phyloP scores from a whole-genome alignment of 1,140 invertebrate genomes.

The Bombus picipes region DNA sequence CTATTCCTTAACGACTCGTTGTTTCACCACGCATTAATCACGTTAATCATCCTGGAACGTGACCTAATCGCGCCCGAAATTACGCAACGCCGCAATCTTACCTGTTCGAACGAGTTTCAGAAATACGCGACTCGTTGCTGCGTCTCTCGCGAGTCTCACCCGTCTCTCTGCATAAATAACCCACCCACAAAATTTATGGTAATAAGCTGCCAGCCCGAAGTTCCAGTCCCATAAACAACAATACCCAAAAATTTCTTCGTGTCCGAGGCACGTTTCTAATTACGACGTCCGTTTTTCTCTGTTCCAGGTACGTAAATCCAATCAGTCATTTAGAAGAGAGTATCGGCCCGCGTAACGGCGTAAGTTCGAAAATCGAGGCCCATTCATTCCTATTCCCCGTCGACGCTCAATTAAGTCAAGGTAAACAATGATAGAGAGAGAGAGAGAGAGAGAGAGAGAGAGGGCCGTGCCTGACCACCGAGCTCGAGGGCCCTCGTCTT shows the following conservation, averaged over 20 bases:
- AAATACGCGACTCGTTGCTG: background rate
- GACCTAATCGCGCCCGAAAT: background rate
- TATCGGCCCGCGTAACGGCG: slow-evolving; percentile 8
- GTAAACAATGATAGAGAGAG: slow-evolving; percentile 50
- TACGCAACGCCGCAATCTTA: background rate
- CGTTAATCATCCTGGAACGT: background rate
- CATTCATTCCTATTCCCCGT: slow-evolving; percentile 52
- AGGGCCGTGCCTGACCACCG: slow-evolving; percentile 3
- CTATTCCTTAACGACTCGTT: background rate
- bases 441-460: no score
- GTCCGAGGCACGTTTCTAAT: slow-evolving; percentile 30
- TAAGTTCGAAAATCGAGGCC: slow-evolving; percentile 48
- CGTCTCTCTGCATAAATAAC: slow-evolving; percentile 36
- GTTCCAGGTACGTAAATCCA: slow-evolving; percentile 76
- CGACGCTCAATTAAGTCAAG: slow-evolving; percentile 51
- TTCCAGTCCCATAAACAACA: slow-evolving; percentile 30
- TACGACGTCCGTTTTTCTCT: slow-evolving; percentile 56
- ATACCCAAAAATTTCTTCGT: slow-evolving; percentile 25
- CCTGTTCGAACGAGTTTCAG: background rate
- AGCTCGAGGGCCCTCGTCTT: background rate
- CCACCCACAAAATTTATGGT: slow-evolving; percentile 53
- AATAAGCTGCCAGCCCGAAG: slow-evolving; percentile 38
- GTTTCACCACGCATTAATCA: background rate
- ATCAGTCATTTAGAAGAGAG: slow-evolving; percentile 44
- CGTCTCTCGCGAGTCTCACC: background rate